Evolutionary conservation across 1,140 invertebrate genomes (phyloP).

Genomic region (Drosophila santomea): DNA sequence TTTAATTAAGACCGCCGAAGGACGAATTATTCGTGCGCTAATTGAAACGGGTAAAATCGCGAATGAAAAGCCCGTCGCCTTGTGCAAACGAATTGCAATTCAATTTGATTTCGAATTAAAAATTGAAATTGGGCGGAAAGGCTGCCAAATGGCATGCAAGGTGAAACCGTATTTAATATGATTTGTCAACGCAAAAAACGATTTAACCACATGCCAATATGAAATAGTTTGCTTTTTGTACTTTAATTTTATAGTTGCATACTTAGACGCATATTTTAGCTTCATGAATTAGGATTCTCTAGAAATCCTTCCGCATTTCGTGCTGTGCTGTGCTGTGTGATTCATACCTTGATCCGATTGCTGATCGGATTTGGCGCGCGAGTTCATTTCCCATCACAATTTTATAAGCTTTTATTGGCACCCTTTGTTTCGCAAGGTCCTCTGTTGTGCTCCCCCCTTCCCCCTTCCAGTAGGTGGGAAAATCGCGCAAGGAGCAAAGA

Average conservation of each 20-base stretch:
- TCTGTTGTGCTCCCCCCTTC: conserved; percentile 4
- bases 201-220: too few species aligned
- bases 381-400: conserved; percentile 31
- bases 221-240: too few species aligned
- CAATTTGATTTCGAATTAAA: conserved; percentile 31
- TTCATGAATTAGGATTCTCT: neutral
- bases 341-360: conserved; percentile 29
- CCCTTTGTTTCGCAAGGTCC: conserved; percentile 35
- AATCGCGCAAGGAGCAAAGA: conserved; percentile 9
- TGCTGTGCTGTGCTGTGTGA: conserved; percentile 2
- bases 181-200: neutral
- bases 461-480: neutral
- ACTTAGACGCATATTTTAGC: too few species aligned
- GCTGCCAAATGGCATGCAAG: neutral
- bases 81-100: conserved; percentile 32
- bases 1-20: conserved; percentile 45
- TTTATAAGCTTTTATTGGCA: conserved; percentile 46
- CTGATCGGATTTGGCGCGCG: conserved; percentile 40
- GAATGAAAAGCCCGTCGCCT: conserved; percentile 2
- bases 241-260: too few species aligned
- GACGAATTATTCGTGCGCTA: conserved; percentile 21
- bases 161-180: neutral
- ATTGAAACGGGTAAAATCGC: conserved; percentile 25
- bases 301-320: neutral
- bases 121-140: conserved; percentile 5